A percentile compares a stretch with the other conserved stretches of the same genome.
phyloP scores from a whole-genome alignment of 2,797 vertebrate species.

The Tapirus indicus region DNA sequence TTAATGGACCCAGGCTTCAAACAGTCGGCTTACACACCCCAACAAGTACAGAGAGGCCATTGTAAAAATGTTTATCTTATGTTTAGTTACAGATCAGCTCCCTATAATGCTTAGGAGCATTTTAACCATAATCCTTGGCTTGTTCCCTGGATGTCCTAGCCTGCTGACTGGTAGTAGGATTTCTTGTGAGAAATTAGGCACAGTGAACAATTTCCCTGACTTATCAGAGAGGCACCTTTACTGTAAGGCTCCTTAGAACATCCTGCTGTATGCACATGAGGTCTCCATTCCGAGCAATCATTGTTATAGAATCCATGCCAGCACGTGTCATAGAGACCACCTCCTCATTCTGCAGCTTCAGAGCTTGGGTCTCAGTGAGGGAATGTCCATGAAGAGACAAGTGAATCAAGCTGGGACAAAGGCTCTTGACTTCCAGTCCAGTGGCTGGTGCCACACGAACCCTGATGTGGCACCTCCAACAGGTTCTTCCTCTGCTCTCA shows the following conservation, averaged over 20 bases:
- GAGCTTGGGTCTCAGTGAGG: background rate
- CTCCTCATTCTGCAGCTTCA: background rate
- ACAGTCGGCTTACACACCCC: rapidly evolving
- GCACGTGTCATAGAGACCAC: background rate
- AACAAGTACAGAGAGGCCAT: rapidly evolving
- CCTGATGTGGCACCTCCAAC: background rate
- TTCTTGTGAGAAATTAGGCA: background rate
- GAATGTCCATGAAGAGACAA: background rate
- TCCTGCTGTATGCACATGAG: rapidly evolving
- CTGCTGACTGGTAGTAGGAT: background rate
- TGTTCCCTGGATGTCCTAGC: no score
- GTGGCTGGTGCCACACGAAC: rapidly evolving
- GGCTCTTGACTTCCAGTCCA: background rate
- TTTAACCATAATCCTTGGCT: background rate
- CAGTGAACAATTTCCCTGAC: background rate
- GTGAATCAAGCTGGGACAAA: background rate
- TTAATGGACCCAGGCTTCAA: background rate
- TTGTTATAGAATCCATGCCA: rapidly evolving
- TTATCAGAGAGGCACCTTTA: no score
- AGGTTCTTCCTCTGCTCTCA: background rate
- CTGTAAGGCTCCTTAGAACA: background rate
- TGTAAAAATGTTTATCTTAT: background rate
- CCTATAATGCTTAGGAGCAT: background rate
- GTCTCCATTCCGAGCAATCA: background rate
- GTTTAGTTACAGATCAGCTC: background rate